These are phyloP conservation scores for Uropsilus gracilis DNA, from an alignment of 2,113 vertebrate species.

Conservation along the genomic window DNA sequence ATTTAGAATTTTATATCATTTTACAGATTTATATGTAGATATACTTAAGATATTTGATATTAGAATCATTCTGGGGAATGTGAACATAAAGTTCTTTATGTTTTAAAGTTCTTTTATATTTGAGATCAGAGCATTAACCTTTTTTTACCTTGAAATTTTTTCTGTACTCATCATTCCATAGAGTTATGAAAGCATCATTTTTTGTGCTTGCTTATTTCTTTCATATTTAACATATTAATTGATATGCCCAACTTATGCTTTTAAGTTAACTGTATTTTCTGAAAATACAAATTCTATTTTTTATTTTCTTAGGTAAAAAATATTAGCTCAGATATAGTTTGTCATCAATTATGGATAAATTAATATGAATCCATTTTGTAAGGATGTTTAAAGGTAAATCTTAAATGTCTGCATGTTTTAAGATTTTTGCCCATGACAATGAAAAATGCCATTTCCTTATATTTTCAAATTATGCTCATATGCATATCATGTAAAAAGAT, in stretches of 20 bases:
- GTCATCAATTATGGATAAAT: neutral
- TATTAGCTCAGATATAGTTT: neutral
- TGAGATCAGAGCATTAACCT: neutral
- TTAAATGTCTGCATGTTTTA: neutral
- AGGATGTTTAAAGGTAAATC: slow-evolving; percentile 10
- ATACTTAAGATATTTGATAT: neutral
- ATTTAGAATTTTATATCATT: neutral
- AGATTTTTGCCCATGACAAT: slow-evolving; percentile 16
- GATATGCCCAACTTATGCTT: neutral
- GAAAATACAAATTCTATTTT: neutral
- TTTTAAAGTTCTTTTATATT: neutral
- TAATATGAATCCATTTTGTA: slow-evolving; percentile 4
- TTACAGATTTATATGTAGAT: neutral
- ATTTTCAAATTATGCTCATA: neutral
- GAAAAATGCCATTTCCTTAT: neutral
- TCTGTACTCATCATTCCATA: neutral
- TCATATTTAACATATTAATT: neutral
- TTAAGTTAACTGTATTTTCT: neutral
- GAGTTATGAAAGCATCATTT: neutral
- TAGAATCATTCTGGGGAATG: neutral
- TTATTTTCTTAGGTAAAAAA: neutral
- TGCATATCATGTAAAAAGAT: neutral
- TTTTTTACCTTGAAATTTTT: neutral
- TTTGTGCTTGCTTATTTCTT: neutral
- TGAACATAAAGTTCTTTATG: neutral